Percentiles rank a stretch among this genome's conserved stretches.
Conservation (phyloP, 1,140 invertebrate genomes). For the Triops cancriformis region DNA sequence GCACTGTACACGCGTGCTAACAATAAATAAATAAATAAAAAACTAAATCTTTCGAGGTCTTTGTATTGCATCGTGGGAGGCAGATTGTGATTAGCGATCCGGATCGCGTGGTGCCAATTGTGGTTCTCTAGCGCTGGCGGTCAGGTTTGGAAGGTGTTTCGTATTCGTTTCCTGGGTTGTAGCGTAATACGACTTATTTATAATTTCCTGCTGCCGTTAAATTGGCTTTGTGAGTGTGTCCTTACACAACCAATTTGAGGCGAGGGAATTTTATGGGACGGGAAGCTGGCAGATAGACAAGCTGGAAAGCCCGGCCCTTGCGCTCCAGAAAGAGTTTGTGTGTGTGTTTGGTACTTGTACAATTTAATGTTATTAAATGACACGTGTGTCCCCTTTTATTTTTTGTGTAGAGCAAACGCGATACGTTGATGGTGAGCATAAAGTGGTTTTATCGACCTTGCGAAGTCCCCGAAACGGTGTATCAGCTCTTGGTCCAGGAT, state of each 20-base stretch:
- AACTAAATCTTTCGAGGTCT: too few relatives aligned
- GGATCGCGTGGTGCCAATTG: too few relatives aligned
- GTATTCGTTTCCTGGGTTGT: neutral
- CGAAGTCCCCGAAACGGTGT: constrained; percentile 46
- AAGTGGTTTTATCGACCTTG: constrained; percentile 44
- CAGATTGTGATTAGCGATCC: too few relatives aligned
- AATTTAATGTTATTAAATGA: too few relatives aligned
- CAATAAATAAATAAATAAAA: too few relatives aligned
- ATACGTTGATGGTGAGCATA: constrained; percentile 44
- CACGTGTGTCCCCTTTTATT: constrained; percentile 15
- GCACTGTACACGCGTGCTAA: too few relatives aligned
- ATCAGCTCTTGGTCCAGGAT: constrained; percentile 46
- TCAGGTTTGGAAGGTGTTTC: neutral
- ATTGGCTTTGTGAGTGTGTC: neutral
- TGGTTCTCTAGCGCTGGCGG: too few relatives aligned
- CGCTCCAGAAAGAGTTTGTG: neutral
- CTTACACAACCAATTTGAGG: neutral
- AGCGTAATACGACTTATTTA: neutral
- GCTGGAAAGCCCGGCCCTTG: neutral
- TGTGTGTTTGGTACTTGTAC: too few relatives aligned
- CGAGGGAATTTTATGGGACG: neutral
- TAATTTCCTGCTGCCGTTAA: neutral
- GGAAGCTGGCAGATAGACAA: neutral
- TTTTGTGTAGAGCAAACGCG: constrained; percentile 42
- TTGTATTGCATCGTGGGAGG: too few relatives aligned